Percentiles rank a stretch among this genome's conserved stretches.
Conservation (phyloP, 2,113 vertebrate species). For the Eptesicus fuscus region DNA sequence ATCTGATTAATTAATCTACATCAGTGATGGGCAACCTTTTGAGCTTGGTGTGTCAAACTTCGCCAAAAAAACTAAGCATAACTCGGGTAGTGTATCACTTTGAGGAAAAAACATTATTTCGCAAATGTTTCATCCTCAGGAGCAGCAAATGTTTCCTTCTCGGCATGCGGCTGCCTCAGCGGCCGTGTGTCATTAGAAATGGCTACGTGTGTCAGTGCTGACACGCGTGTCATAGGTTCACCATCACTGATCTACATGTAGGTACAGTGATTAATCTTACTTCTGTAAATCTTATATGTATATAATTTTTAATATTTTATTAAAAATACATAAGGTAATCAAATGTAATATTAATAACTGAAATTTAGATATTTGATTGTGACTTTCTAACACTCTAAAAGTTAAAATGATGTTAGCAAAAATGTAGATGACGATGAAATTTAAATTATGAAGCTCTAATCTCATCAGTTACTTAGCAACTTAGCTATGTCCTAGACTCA, state of each 20-base stretch:
- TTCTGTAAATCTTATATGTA: not conserved
- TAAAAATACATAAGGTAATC: conserved; percentile 15
- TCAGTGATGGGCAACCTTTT: too few relatives aligned
- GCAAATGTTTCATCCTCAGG: too few relatives aligned
- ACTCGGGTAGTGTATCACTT: too few relatives aligned
- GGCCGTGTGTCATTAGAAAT: too few relatives aligned
- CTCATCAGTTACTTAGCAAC: not conserved
- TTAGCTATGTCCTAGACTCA: not conserved
- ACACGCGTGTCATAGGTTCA: too few relatives aligned
- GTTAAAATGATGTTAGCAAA: not conserved
- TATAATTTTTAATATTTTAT: conserved; percentile 28
- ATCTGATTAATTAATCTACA: conserved; percentile 18
- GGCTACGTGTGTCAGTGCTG: too few relatives aligned
- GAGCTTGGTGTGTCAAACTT: too few relatives aligned
- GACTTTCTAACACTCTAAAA: conserved; percentile 8
- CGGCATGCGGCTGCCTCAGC: too few relatives aligned
- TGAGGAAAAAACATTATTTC: too few relatives aligned
- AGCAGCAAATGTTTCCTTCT: too few relatives aligned
- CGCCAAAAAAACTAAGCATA: too few relatives aligned
- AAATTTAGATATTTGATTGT: not conserved
- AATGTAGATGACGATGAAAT: not conserved
- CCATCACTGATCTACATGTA: not conserved
- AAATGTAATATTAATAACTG: conserved; percentile 27
- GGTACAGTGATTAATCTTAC: conserved; percentile 27
- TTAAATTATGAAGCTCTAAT: not conserved